Evolutionary conservation across 1,140 invertebrate species (phyloP), one percentile per base, ranked within the genome.

Genomic region (Halesus radiatus): DNA sequence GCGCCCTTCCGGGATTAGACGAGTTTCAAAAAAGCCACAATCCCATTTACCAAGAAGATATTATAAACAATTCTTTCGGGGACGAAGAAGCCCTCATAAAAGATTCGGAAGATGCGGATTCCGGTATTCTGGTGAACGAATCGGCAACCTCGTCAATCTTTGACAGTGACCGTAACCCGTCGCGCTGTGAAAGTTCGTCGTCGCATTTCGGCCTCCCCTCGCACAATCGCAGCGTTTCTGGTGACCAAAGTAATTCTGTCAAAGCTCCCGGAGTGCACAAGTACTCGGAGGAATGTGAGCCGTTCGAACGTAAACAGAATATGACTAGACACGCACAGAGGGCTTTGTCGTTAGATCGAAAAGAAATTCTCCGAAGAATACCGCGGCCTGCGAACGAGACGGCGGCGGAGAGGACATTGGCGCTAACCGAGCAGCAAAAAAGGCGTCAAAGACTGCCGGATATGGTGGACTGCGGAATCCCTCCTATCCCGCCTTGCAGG

Each of bases 121-220:
- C 93, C 26, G 94, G 94, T 10, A 95, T 95, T 80, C 87, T 95
- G 84, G 92, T 94, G 80, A 94, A 94, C 84, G 93, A 93, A 84
- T 94, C 93, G 0, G 92, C 92, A 5, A 93, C 91, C 29, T 93
- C 92, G 53, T 94, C 93, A 0, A 88, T 94, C 26, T 90, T 93
- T 76, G 93, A 94, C 58, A 92, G 92, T 84, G 89, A 92, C 50
- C 90, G 91, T 85, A 90, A 90, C 84, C 87, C 88, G 4, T 88
- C 89, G n/a, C 84, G 89, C 0, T 92, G 90, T 84, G 90, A 91
- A 64, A 90, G 90, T 85, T 92, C 92, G 3, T 90, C 90, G 20
- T 90, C 89, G 7, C 85, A 91, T 58, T 84, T 85, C 1, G 84
- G 87, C 20, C 85, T 86, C 56, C 88, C 88, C 16, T 87, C 85